These are phyloP conservation scores for Cladorhizidae sp. DNA, from an alignment of 37 sponge, comb jelly and placozoan species.

Conservation along the genomic window DNA sequence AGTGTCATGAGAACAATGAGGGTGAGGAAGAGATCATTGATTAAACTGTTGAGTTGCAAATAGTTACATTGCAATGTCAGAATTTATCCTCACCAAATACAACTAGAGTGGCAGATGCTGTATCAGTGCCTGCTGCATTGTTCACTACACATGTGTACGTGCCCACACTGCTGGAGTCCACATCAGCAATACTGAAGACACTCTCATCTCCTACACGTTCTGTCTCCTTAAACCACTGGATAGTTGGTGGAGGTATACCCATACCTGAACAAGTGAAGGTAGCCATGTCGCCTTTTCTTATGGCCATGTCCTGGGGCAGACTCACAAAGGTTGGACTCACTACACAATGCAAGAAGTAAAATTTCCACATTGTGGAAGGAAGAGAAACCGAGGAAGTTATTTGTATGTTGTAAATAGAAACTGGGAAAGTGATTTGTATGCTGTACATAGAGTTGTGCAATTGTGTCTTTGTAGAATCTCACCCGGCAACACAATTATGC, in stretches of 20 bases:
- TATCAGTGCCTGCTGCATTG: constrained; percentile 36
- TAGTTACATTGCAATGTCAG: not conserved
- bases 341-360: constrained; percentile 13
- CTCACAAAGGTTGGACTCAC: constrained; percentile 45
- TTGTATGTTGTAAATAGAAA: too few species aligned
- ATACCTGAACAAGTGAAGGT: constrained; percentile 43
- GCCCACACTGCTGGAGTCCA: constrained; percentile 17
- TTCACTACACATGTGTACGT: constrained; percentile 49
- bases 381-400: too few species aligned
- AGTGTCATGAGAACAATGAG: too few species aligned
- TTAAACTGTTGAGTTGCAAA: not conserved
- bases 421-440: too few species aligned
- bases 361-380: too few species aligned
- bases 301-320: constrained; percentile 28
- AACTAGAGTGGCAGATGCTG: constrained; percentile 22
- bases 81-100: constrained; percentile 51
- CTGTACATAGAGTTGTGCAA: too few species aligned
- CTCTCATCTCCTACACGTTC: not conserved
- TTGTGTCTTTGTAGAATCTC: too few species aligned
- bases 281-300: constrained; percentile 4
- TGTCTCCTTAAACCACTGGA: constrained; percentile 20
- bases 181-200: constrained; percentile 8
- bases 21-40: not conserved
- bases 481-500: too few species aligned
- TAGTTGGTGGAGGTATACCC: constrained; percentile 57